Evolutionary conservation across 2,888 invertebrate species (phyloP).

Genomic region (Ophonus ardosiacus): DNA sequence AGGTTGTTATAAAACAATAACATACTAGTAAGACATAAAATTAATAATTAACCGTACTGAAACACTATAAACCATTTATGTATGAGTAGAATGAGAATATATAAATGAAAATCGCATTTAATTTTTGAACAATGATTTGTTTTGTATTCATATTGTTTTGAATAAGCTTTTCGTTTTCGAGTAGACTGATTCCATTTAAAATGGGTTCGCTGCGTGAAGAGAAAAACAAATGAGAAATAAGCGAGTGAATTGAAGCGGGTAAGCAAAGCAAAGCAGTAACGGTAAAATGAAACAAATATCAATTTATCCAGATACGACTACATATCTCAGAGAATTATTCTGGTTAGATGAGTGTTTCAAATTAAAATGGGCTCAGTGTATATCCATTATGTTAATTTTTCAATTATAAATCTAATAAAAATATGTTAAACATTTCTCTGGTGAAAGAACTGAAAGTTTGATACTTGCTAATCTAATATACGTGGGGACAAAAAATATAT

Average conservation of each 20-base stretch:
- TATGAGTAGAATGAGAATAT: no score
- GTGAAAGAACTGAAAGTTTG: conserved; percentile 54
- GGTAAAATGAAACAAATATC: conserved; percentile 49
- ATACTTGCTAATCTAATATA: conserved; percentile 53
- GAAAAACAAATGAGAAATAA: conserved; percentile 43
- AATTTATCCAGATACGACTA: conserved; percentile 51
- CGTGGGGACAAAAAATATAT: conserved; percentile 52
- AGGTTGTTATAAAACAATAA: no score
- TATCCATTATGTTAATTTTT: conserved; percentile 72
- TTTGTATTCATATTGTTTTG: conserved; percentile 1
- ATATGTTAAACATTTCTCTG: conserved; percentile 71
- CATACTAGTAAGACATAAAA: no score
- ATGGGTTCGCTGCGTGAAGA: conserved; percentile 35
- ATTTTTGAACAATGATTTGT: background rate
- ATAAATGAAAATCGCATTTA: no score
- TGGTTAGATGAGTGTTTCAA: conserved; percentile 64
- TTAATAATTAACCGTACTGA: no score
- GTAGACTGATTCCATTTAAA: conserved; percentile 30
- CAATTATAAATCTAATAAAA: conserved; percentile 73
- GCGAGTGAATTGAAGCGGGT: conserved; percentile 23
- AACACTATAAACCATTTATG: no score
- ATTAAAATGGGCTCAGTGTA: conserved; percentile 63
- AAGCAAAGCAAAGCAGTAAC: conserved; percentile 2
- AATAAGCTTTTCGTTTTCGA: background rate
- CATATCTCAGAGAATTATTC: conserved; percentile 64